Conservation (phyloP, 2,888 invertebrate genomes). For the Gymnosoma rotundatum region DNA sequence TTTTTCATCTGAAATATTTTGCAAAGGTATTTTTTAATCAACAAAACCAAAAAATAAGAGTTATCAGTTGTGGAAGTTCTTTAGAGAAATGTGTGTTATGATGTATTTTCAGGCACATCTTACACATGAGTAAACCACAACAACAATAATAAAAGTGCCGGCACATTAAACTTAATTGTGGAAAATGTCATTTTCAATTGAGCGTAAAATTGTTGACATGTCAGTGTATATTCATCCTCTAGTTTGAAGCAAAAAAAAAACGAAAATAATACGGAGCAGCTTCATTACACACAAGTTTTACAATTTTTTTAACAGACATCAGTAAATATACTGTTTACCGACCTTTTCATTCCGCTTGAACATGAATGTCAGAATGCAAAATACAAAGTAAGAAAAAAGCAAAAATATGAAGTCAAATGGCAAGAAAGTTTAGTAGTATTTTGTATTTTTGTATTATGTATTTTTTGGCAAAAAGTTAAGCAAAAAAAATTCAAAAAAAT, state of each 20-base stretch:
- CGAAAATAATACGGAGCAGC: background rate
- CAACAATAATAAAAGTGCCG: conserved; percentile 7
- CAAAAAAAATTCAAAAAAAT: background rate
- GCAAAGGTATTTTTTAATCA: too few relatives aligned
- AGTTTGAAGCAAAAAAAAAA: background rate
- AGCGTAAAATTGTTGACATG: conserved; percentile 51
- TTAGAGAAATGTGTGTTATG: background rate
- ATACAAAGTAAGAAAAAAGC: background rate
- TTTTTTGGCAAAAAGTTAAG: background rate
- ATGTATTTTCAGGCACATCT: background rate
- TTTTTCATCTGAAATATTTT: too few relatives aligned
- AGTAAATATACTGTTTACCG: conserved; percentile 25
- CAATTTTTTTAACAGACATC: conserved; percentile 45
- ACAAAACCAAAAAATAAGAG: too few relatives aligned
- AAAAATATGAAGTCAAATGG: background rate
- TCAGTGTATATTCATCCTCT: background rate
- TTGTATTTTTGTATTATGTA: conserved; percentile 16
- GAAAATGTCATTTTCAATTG: conserved; percentile 50
- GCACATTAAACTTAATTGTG: conserved; percentile 50
- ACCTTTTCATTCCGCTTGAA: background rate
- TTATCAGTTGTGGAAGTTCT: too few relatives aligned
- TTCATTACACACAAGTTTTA: conserved; percentile 9
- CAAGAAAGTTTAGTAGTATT: conserved; percentile 25
- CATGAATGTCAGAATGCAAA: background rate
- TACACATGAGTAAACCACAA: background rate